Conservation (phyloP, 1,140 invertebrate species). For the Drosophila willistoni region DNA sequence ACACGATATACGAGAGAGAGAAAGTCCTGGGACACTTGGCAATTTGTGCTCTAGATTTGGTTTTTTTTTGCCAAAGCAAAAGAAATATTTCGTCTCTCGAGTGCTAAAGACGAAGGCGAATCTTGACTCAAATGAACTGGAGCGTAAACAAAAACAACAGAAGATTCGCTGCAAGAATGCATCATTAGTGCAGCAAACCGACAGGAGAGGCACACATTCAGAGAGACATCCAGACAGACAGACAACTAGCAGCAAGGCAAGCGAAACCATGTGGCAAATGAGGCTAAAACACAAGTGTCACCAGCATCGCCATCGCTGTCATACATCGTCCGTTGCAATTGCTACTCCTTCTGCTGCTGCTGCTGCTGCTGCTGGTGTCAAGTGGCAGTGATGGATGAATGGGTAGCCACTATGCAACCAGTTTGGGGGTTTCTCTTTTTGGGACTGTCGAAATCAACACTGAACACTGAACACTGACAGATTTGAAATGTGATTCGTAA, state of each 20-base stretch:
- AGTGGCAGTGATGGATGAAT: conserved; percentile 64
- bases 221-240: conserved; percentile 22
- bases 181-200: conserved; percentile 67
- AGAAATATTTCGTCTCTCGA: conserved; percentile 40
- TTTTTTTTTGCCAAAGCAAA: background rate
- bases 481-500: background rate
- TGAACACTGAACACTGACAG: background rate
- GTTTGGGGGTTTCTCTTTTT: background rate
- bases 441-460: conserved; percentile 25
- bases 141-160: conserved; percentile 48
- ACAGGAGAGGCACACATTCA: conserved; percentile 22
- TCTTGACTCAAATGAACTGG: conserved; percentile 53
- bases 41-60: conserved; percentile 22
- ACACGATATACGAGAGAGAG: background rate
- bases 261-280: conserved; percentile 72
- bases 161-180: conserved; percentile 58
- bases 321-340: conserved; percentile 7
- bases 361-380: conserved; percentile 16
- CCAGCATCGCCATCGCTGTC: conserved; percentile 31
- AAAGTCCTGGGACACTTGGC: conserved; percentile 27
- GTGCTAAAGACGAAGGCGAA: conserved; percentile 17
- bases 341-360: background rate
- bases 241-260: conserved; percentile 24
- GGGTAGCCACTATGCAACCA: background rate
- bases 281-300: conserved; percentile 67